These are phyloP conservation scores for Steinernema carpocapsae DNA, from an alignment of 2,888 invertebrate genomes.

Conservation along the genomic window DNA sequence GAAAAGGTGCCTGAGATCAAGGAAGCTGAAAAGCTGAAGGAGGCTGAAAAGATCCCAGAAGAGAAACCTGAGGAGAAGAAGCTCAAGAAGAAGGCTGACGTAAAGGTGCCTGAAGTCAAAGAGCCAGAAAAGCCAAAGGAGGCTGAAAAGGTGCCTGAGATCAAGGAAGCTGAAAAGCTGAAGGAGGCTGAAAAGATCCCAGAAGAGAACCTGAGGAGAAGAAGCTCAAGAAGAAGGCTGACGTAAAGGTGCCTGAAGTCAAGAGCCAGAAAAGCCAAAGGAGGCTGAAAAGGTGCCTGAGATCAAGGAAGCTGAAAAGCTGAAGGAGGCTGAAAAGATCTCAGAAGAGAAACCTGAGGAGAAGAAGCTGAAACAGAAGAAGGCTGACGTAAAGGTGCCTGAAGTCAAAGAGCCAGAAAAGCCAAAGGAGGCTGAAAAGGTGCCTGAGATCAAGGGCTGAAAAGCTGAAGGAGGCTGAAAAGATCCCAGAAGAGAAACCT, in stretches of 20 bases:
- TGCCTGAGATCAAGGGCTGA: no score
- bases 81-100: constrained; percentile 27
- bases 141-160: constrained; percentile 6
- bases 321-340: constrained; percentile 18
- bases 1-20: background rate
- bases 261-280: constrained; percentile 33
- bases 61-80: constrained; percentile 19
- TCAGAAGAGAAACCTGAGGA: constrained; percentile 35
- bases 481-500: no score
- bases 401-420: no score
- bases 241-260: constrained; percentile 27
- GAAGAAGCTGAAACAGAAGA: constrained; percentile 19
- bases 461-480: no score
- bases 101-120: background rate
- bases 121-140: constrained; percentile 24
- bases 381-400: no score
- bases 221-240: constrained; percentile 6
- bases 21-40: background rate
- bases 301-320: no score
- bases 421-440: no score
- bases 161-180: no score
- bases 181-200: constrained; percentile 10
- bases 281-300: constrained; percentile 36
- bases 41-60: background rate
- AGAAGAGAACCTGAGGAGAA: background rate